phyloP scores from a whole-genome alignment of 2,113 vertebrate species.

The Pachyramphus minor region DNA sequence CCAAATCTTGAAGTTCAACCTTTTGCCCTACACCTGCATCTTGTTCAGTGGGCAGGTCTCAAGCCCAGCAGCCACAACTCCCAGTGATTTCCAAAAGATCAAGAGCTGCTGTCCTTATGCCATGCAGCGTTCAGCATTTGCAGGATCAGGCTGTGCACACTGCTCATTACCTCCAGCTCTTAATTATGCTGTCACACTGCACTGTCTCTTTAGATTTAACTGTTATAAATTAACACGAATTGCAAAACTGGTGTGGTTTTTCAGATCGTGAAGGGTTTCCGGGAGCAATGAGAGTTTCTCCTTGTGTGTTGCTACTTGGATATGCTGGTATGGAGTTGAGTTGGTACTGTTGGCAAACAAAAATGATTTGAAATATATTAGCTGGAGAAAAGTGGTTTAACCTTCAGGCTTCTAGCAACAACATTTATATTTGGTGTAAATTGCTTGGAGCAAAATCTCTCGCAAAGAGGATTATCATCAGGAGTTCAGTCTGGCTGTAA shows the following conservation, averaged over 20 bases:
- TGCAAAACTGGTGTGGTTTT: neutral
- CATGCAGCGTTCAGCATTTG: neutral
- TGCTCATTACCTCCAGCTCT: neutral
- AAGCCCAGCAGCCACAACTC: neutral
- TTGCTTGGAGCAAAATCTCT: neutral
- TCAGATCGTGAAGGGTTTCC: neutral
- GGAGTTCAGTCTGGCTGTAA: neutral
- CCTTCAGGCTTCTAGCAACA: neutral
- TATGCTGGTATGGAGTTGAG: neutral
- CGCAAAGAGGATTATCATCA: conserved; percentile 10
- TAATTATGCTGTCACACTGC: conserved; percentile 1
- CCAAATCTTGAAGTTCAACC: neutral
- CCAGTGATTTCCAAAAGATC: neutral
- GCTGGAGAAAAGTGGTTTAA: neutral
- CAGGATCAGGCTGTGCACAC: fast-evolving
- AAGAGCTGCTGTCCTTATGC: neutral
- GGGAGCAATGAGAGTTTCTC: neutral
- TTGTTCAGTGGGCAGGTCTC: neutral
- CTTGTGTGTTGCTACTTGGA: neutral
- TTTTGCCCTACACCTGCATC: neutral
- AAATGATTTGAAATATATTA: neutral
- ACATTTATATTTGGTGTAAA: conserved; percentile 13
- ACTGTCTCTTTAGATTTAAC: neutral
- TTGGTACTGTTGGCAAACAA: neutral
- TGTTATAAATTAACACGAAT: neutral